Base-by-base conservation (phyloP, 2,888 invertebrate species). In the Drosophila ezoana region DNA sequence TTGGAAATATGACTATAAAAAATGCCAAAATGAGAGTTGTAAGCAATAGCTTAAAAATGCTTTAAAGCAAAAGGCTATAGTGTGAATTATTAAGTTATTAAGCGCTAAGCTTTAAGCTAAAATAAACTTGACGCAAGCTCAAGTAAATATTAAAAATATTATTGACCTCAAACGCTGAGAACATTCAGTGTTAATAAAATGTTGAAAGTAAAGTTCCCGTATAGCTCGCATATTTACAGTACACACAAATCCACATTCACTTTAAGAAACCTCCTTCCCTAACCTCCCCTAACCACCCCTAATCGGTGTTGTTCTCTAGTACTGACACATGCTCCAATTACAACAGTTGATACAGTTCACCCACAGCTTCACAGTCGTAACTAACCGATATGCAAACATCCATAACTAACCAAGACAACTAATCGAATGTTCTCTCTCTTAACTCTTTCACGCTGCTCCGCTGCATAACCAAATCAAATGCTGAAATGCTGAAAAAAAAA, bases 271-370 rank as follows among this genome's bases (percentile, higher is more conserved):
- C 33, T 40, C 38, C 23, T 35, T 32, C 47, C 47, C 35, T 47
- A 20, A 51, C 44, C 41, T 5, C 23, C 20, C 20, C 20, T 0
- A 20, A 20, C 23, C 18, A 35, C 35, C 45, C 47, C 33, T 47
- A 28, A 51, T 51, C 38, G 45, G 65, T 81, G 79, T 79, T 81
- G 71, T 74, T 81, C 59, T 62, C 60, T 66, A 69, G 62, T 53
- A 58, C 33, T 28, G 32, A 72, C 53, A 67, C 66, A 48, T 38
- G 49, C 51, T 35, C n/a, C 51, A 67, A 14, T 57, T 53, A 45
- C 37, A 40, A 44, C 48, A 71, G 37, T 33, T 35, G 47, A 56
- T 53, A 41, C 45, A 57, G 38, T 41, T 76, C 60, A 76, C 58
- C 48, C 38, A 60, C 61, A 51, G 66, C 18, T 13, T 56, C 65